Evolutionary conservation across 2,888 invertebrate species (phyloP), one percentile per base, ranked within the genome.

Genomic region (Iselma pallidipennis): DNA sequence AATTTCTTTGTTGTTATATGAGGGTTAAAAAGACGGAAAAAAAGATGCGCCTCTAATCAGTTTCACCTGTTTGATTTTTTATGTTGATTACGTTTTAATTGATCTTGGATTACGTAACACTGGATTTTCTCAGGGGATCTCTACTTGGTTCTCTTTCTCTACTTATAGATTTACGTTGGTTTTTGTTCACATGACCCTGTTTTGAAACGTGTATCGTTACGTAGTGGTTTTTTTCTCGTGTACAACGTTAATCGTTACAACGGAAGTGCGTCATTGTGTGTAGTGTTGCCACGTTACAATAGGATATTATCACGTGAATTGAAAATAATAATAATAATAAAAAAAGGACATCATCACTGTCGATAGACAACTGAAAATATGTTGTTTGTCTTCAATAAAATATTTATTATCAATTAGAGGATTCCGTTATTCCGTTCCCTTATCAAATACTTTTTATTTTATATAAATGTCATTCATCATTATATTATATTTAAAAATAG

Each of bases 251-350:
- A 63, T 62, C 65, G 58, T 61, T 55, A 54, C 72, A 66, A 66
- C 74, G 74, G 74, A 74, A 72, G 66, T 73, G 72, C n/a, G n/a
- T 67, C 74, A 72, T 74, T 72, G 71, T 60, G 63, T 48, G 63
- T 68, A 55, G 42, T 51, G 70, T 67, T 69, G 71, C 61, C 68
- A 65, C 59, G 59, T 66, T 51, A 54, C 26, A 50, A 45, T 12
- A 23, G 23, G 12, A 4, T 45, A 28, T 19, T 28, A 45, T 23
- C 45, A 45, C 19, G 42, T 59, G 54, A 52, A 59, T 62, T 52
- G n/a, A n/a, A n/a, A n/a, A n/a, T n/a, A n/a, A n/a, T n/a, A n/a
- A n/a, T n/a, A n/a, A n/a, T n/a, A n/a, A n/a, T n/a, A n/a, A n/a
- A 12, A 31, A 31, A 10, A 31, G 12, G 4, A 31, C 12, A 10